Percentiles rank a stretch among this genome's conserved stretches.
phyloP scores from a whole-genome alignment of 2,888 invertebrate genomes.

The Agrotis puta region DNA sequence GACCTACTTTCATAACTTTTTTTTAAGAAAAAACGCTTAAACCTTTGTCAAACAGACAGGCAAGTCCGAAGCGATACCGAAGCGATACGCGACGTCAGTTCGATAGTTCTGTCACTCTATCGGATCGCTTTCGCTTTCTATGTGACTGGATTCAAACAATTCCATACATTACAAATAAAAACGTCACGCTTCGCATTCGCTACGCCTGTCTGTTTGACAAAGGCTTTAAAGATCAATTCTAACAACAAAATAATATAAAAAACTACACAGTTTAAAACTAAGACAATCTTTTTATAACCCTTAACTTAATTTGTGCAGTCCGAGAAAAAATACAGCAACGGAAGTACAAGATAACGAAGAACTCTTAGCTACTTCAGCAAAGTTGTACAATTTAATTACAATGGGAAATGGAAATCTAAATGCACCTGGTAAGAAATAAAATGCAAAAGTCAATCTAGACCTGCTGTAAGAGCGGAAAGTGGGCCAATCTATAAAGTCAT shows the following conservation, averaged over 20 bases:
- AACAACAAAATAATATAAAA: conserved; percentile 3
- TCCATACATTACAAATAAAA: too few relatives aligned
- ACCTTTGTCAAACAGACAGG: too few relatives aligned
- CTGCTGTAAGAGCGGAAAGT: conserved; percentile 72
- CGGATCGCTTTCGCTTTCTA: too few relatives aligned
- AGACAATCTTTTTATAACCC: conserved; percentile 4
- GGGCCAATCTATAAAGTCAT: conserved; percentile 82
- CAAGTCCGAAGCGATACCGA: too few relatives aligned
- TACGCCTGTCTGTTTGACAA: too few relatives aligned
- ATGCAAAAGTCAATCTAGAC: conserved; percentile 76
- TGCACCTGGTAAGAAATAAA: conserved; percentile 77
- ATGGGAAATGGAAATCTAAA: conserved; percentile 84
- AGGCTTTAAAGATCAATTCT: too few relatives aligned
- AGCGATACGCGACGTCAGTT: too few relatives aligned
- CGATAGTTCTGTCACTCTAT: too few relatives aligned
- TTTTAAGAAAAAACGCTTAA: too few relatives aligned
- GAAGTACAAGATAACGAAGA: conserved; percentile 65
- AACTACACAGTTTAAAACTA: conserved; percentile 37
- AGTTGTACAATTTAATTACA: conserved; percentile 83
- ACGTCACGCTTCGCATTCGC: too few relatives aligned
- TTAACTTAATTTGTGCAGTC: conserved; percentile 61
- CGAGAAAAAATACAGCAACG: conserved; percentile 65
- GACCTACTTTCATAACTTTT: too few relatives aligned
- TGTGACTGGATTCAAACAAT: too few relatives aligned
- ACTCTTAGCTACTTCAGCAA: conserved; percentile 71